Conservation (phyloP, 2,797 vertebrate genomes). For the Fratercula arctica region DNA sequence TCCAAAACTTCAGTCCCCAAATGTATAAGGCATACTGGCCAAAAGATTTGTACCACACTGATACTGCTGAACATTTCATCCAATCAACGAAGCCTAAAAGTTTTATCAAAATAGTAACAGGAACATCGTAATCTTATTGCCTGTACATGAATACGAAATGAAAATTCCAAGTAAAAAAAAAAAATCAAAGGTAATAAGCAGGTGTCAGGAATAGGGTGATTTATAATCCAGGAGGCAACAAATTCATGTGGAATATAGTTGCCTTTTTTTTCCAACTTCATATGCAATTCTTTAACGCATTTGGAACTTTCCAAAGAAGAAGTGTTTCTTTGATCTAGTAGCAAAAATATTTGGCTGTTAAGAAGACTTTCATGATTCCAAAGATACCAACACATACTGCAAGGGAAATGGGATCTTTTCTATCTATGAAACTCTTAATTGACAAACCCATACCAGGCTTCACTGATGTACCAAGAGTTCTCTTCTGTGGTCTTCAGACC, state of each 20-base stretch:
- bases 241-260: neutral
- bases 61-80: neutral
- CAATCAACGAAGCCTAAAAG: neutral
- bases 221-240: neutral
- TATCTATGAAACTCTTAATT: neutral
- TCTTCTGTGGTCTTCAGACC: neutral
- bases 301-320: neutral
- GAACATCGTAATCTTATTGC: neutral
- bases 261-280: neutral
- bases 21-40: neutral
- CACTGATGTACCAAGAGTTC: neutral
- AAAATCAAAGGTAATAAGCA: neutral
- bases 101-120: neutral
- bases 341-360: neutral
- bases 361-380: neutral
- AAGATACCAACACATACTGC: neutral
- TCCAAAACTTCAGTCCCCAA: neutral
- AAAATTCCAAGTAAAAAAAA: neutral
- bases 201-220: neutral
- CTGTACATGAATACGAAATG: neutral
- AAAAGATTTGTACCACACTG: neutral
- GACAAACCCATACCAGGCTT: neutral
- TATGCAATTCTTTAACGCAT: neutral
- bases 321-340: neutral
- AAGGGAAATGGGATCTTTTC: slow-evolving; percentile 24